A percentile compares a stretch with the other conserved stretches of the same genome.
These are phyloP conservation scores for Chromis chromis DNA, from an alignment of 2,797 vertebrate species.

Conservation along the genomic window DNA sequence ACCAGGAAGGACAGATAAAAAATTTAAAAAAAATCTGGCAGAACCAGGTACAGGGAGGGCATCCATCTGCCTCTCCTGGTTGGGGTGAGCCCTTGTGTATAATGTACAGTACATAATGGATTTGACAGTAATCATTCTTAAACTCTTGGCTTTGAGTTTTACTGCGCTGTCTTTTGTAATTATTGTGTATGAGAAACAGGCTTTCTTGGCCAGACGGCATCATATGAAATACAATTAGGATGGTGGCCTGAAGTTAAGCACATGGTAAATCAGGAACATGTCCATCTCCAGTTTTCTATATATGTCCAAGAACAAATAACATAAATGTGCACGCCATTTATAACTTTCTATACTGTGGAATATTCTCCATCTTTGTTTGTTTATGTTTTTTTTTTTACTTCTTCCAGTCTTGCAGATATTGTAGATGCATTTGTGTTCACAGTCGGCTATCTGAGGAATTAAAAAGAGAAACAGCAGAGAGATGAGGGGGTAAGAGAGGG, in stretches of 20 bases:
- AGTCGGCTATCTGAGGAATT: slow-evolving; percentile 57
- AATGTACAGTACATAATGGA: not conserved
- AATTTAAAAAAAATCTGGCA: no score
- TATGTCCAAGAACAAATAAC: not conserved
- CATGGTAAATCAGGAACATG: no score
- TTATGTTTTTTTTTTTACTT: slow-evolving; percentile 45
- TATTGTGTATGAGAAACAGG: not conserved
- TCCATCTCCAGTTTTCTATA: no score
- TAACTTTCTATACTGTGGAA: not conserved
- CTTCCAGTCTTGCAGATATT: slow-evolving; percentile 35
- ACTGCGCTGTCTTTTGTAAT: not conserved
- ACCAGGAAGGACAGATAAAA: no score
- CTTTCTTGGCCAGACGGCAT: not conserved
- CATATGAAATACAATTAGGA: not conserved
- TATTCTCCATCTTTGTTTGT: slow-evolving; percentile 5
- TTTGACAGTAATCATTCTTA: not conserved
- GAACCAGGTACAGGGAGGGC: no score
- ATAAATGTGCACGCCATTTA: slow-evolving; percentile 2
- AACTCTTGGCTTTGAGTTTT: not conserved
- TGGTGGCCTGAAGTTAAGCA: not conserved
- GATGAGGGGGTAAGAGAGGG: slow-evolving; percentile 29
- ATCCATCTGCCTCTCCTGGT: no score
- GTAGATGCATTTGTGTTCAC: slow-evolving; percentile 37
- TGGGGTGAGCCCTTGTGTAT: not conserved
- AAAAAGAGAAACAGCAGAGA: slow-evolving; percentile 54